Base-by-base conservation (phyloP, 2,797 vertebrate species). In the Arnoldichthys spilopterus region DNA sequence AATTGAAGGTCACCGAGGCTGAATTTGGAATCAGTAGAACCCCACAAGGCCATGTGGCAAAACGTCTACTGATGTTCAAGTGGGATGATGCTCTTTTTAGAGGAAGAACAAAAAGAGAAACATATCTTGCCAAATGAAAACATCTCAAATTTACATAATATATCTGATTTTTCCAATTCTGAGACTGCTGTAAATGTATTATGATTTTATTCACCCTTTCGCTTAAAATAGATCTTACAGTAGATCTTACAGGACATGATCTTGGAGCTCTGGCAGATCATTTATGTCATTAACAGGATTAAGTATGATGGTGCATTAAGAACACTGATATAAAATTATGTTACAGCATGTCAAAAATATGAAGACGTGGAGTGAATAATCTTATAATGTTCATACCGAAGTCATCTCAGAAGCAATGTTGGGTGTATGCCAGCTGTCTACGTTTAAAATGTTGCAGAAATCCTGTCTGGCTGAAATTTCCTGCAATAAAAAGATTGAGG, bases 11-110 rank as follows among this genome's bases (percentile, higher is more conserved):
- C 71, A 51, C 72, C 32, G 49, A 37, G 30, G 28, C 56, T 30
- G 72, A 62, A 75, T 70, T 70, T 75, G 70, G 54, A 77, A 20
- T 54, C 32, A 37, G 30, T 20, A 63, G 40, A 12, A 72, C 34
- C 68, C 43, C 22, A 22, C 1, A 32, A 69, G 15, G 47, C 45
- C 0, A 6, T 51, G 67, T 13, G 47, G 45, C 18, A 58, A 37
- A 32, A 37, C 32, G 2, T 63, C 61, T 63, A 3, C 20, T 56
- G 43, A 22, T n/a, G 61, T 43, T 30, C 37, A 53, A 51, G n/a
- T 15, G 62, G 5, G 56, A 56, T 20, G 20, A 16, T 12, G 49
- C 0, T 51, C 61, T 49, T 63, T 67, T 15, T 3, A 45, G 6
- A 28, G 40, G 8, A 24, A 45, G 64, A 16, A 24, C 45, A 22